Base-by-base conservation (phyloP, 1,140 invertebrate genomes). In the Drosophila miranda region DNA sequence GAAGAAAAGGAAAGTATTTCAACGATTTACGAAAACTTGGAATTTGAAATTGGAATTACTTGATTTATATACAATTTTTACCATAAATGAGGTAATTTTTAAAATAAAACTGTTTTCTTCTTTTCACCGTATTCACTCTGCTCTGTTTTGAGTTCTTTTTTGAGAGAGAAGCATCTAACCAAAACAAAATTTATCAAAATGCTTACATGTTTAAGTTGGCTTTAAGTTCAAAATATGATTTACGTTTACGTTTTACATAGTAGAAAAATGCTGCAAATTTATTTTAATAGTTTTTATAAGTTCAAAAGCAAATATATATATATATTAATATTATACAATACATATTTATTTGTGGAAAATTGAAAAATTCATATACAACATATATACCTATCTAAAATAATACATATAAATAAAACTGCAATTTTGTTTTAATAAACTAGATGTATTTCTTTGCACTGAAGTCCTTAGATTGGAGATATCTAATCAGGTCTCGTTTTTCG, bases 181-280 rank as follows among this genome's bases (percentile, higher is more conserved):
- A 70, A 67, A 74, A 48, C 68, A 64, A 76, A 75, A 44, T 41
- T 49, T 76, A 71, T 67, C 44, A 75, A 72, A 80, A 73, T 80
- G 77, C 70, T 64, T 86, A 86, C 73, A 81, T 74, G 41, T 70
- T 83, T 86, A 86, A 87, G 81, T 86, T 86, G 66, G 77, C 55
- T 86, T 83, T 86, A 86, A 86, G 81, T 87, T 86, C 81, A 87
- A 84, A 76, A 74, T 78, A 86, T 74, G 59, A 86, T 81, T 87
- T 86, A 87, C 45, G 45, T 80, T 84, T 73, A 73, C 70, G 69
- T 58, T 74, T 73, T 73, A 73, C 48, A 74, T 73, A 73, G 48
- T 74, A 73, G 70, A 74, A 83, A 71, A 83, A 81, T 81, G 81
- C 68, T 84, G 77, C 81, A 86, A 87, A 87, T 81, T 77, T 86